Percentiles rank a stretch among this genome's conserved stretches.
Evolutionary conservation across 2,113 vertebrate genomes (phyloP).

Genomic region (Seriola dumerili): DNA sequence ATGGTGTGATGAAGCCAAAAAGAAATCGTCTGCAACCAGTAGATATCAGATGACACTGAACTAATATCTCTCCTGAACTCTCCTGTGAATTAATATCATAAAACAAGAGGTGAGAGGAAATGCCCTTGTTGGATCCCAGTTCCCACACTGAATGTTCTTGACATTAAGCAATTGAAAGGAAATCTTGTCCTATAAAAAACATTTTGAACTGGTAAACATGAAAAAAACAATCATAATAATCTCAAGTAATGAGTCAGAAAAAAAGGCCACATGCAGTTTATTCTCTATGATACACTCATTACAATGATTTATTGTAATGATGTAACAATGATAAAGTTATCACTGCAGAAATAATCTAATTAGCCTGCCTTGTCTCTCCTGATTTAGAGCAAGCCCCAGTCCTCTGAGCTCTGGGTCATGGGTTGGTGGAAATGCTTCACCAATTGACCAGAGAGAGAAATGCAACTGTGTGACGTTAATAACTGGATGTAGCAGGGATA

Average conservation of each 20-base stretch:
- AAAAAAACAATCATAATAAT: background rate
- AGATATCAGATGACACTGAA: background rate
- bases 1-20: background rate
- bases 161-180: background rate
- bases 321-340: slow-evolving; percentile 32
- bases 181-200: background rate
- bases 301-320: background rate
- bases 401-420: slow-evolving; percentile 61
- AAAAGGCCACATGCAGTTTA: slow-evolving; percentile 8
- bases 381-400: slow-evolving; percentile 61
- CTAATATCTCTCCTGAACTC: background rate
- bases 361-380: slow-evolving; percentile 65
- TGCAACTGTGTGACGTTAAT: slow-evolving; percentile 44
- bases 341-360: slow-evolving; percentile 69
- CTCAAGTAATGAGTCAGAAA: slow-evolving; percentile 6
- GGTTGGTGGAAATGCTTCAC: slow-evolving; percentile 38
- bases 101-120: no score
- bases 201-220: background rate
- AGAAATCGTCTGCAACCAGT: background rate
- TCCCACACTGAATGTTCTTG: background rate
- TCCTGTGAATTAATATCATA: no score
- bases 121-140: no score
- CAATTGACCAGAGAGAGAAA: slow-evolving; percentile 49
- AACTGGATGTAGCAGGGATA: slow-evolving; percentile 39
- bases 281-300: slow-evolving; percentile 10